Evolutionary conservation across 2,113 vertebrate genomes (phyloP), one percentile per base, ranked within the genome.

Genomic region (Uria aalge): DNA sequence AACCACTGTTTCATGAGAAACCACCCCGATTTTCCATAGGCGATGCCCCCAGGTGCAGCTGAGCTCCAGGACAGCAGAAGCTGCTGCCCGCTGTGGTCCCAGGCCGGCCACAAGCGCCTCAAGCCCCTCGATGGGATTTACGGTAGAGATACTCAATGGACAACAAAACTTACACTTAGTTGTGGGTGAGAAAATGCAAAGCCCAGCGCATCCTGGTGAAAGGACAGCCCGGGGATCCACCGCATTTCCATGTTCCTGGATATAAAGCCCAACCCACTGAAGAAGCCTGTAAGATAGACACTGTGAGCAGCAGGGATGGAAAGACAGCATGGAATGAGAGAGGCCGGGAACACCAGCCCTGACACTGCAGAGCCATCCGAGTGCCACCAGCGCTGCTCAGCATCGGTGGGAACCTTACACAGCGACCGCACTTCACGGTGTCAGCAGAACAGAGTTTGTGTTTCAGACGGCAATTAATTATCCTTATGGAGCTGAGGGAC

Each of bases 291-390:
- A 14, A 4, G 1, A 29, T 1, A 22, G 47, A 15, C 55, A 52
- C 45, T 1, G 0, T 17, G 29, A 41, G 36, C 56, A 12, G 30
- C 8, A 5, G 1, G 32, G 38, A 23, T 2, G 17, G 9, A 55
- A 63, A 32, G 5, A 17, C 38, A 26, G 22, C 22, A 11, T 0
- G 11, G 34, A 47, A 60, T 1, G 6, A 21, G 36, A 26, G n/a
- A 15, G 34, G 47, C 27, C 40, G 9, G 15, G 38, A 62, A 23
- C 6, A 5, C 12, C 41, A 12, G 14, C 30, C 21, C 27, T 3
- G 27, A 50, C 1, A 5, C 18, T 9, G 20, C 6, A 11, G 40
- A 36, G 20, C 36, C 62, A 19, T 2, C 24, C 1, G 36, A 52
- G 55, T 7, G 59, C 56, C 34, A 26, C 13, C 47, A 53, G 74